phyloP scores from a whole-genome alignment of 2,888 invertebrate species.

The Lepetodrilus schrolli region DNA sequence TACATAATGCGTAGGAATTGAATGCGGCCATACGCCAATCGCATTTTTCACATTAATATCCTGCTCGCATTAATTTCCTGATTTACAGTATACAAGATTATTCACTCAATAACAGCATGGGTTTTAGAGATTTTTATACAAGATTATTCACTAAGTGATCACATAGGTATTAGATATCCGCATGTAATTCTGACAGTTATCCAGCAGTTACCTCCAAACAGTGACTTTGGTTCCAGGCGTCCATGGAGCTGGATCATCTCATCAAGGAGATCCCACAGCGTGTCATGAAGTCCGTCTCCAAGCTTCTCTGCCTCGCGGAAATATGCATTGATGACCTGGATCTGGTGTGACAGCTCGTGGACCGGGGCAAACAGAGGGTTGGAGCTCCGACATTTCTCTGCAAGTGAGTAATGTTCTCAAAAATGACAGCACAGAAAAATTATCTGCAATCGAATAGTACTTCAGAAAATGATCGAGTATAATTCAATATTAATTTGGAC shows the following conservation, averaged over 20 bases:
- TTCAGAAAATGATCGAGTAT: neutral
- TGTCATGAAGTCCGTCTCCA: conserved; percentile 66
- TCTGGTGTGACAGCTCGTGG: conserved; percentile 68
- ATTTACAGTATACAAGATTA: too few species aligned
- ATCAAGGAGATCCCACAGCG: conserved; percentile 70
- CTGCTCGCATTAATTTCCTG: too few species aligned
- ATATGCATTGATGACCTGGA: conserved; percentile 69
- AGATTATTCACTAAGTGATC: too few species aligned
- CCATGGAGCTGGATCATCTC: conserved; percentile 67
- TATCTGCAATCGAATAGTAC: neutral
- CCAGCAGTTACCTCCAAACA: conserved; percentile 65
- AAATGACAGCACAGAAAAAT: neutral
- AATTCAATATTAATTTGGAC: too few species aligned
- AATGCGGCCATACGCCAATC: too few species aligned
- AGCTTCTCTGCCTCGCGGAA: conserved; percentile 70
- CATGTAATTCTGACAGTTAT: neutral
- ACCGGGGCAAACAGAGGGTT: conserved; percentile 71
- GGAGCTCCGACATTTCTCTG: conserved; percentile 64
- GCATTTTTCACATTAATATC: too few species aligned
- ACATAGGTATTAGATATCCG: neutral
- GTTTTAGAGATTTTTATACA: neutral
- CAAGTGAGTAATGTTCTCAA: neutral
- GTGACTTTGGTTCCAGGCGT: conserved; percentile 61
- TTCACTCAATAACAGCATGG: neutral
- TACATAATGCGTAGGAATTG: too few species aligned